A percentile compares a stretch with the other conserved stretches of the same genome.
Evolutionary conservation across 2,113 vertebrate genomes (phyloP).

Genomic region (Probosciger aterrimus): DNA sequence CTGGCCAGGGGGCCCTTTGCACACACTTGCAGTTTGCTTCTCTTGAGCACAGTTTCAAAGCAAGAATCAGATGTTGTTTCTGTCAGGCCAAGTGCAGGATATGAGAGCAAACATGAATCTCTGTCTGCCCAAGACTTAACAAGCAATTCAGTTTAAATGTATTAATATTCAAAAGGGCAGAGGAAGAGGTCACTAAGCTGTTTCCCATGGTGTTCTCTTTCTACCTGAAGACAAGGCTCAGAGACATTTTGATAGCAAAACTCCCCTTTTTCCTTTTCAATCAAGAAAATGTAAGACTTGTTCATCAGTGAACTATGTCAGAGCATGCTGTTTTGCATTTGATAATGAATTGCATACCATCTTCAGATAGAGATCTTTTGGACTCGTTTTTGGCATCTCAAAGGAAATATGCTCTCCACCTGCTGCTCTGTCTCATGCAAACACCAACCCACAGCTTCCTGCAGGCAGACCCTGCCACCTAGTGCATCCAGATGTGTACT

Average conservation of each 20-base stretch:
- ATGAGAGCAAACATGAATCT: background rate
- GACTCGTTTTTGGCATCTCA: background rate
- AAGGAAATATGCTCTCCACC: conserved; percentile 42
- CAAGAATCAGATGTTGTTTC: background rate
- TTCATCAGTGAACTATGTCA: conserved; percentile 9
- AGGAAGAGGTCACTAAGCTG: background rate
- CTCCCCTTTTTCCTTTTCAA: background rate
- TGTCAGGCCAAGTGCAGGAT: background rate
- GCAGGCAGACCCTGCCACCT: conserved; percentile 58
- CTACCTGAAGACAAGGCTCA: background rate
- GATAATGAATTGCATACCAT: conserved; percentile 54
- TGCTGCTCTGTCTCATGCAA: conserved; percentile 10
- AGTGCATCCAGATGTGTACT: conserved; percentile 46
- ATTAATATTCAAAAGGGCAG: background rate
- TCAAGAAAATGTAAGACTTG: background rate
- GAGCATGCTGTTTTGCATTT: conserved; percentile 46
- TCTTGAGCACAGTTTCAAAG: background rate
- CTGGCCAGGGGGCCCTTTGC: background rate
- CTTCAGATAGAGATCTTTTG: conserved; percentile 51
- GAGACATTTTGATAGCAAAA: background rate
- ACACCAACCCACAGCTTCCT: background rate
- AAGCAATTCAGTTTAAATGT: background rate
- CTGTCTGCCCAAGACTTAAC: background rate
- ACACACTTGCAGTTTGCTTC: background rate
- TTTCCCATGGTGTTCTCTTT: background rate